These are phyloP conservation scores for Scalopus aquaticus DNA, from an alignment of 2,113 vertebrate species.

Conservation along the genomic window DNA sequence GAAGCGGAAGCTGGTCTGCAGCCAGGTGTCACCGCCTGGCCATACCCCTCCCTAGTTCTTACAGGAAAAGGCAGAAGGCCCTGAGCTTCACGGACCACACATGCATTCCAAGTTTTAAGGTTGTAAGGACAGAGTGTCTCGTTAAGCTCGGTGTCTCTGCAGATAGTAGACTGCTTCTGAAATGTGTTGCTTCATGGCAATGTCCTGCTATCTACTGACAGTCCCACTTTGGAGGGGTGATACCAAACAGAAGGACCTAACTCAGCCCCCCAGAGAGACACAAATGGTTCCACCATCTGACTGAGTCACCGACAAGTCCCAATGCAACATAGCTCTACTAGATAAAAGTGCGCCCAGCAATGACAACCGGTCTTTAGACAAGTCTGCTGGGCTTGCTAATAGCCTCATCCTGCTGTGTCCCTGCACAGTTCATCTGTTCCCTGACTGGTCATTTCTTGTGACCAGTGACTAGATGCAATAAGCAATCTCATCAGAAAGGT, in stretches of 20 bases:
- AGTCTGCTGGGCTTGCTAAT: not conserved
- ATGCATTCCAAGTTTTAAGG: not conserved
- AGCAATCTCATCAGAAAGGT: not conserved
- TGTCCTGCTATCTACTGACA: not conserved
- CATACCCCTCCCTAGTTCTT: not conserved
- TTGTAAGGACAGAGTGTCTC: accelerated
- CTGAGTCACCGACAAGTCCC: not conserved
- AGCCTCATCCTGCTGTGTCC: not conserved
- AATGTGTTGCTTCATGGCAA: not conserved
- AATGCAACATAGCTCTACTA: not conserved
- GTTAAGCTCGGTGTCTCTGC: accelerated
- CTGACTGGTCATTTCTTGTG: not conserved
- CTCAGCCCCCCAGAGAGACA: not conserved
- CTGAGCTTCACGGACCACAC: not conserved
- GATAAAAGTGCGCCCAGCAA: not conserved
- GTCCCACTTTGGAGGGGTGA: not conserved
- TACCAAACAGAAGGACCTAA: not conserved
- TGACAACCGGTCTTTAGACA: not conserved
- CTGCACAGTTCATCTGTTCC: not conserved
- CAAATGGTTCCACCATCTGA: not conserved
- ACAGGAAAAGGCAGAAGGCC: not conserved
- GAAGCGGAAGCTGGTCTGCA: not conserved
- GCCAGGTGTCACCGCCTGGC: not conserved
- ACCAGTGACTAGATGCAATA: not conserved
- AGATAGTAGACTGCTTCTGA: not conserved